Evolutionary conservation across 2,888 invertebrate genomes (phyloP), one percentile per base, ranked within the genome.

Genomic region (Eurois occulta): DNA sequence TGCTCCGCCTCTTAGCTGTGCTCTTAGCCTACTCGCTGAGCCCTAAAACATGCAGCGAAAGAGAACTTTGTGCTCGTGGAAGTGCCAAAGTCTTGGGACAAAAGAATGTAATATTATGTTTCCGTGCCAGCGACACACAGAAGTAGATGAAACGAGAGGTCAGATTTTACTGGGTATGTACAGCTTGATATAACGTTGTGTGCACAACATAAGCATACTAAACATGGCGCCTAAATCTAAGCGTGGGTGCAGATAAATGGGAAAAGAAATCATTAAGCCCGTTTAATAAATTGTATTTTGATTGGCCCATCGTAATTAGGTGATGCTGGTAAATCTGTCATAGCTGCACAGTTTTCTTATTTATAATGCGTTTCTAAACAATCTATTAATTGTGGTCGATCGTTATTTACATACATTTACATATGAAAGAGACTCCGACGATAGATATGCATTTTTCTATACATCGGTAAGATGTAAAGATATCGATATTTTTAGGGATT

Each of bases 251-350:
- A 80, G 52, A 82, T 41, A 77, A 70, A 85, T 83, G 76, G 43
- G 66, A 38, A 77, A 81, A 71, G 58, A 65, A 70, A 76, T 82
- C 74, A 79, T 84, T 78, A 76, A 64, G 28, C 46, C 67, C 21
- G 48, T 75, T 78, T 69, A 78, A 77, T 79, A 77, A 69, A 84
- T 86, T 48, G 73, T 87, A 70, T 87, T 87, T 80, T 86, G 85
- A 85, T 81, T 65, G 78, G 43, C 55, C 38, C 60, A 72, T 75
- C 43, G 67, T 75, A 84, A 81, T 87, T 66, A 80, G 66, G 70
- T 69, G 43, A 64, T 24, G 38, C 48, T 72, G 38, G 71, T 79
- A 77, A 81, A 87, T 85, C 85, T 79, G 77, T 83, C 79, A 78
- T 73, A 41, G 24, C 24, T 74, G 24, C 72, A 86, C 55, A 72